Percentiles rank a stretch among this genome's conserved stretches.
phyloP scores from a whole-genome alignment of 2,888 invertebrate genomes.

The Thereva unica region DNA sequence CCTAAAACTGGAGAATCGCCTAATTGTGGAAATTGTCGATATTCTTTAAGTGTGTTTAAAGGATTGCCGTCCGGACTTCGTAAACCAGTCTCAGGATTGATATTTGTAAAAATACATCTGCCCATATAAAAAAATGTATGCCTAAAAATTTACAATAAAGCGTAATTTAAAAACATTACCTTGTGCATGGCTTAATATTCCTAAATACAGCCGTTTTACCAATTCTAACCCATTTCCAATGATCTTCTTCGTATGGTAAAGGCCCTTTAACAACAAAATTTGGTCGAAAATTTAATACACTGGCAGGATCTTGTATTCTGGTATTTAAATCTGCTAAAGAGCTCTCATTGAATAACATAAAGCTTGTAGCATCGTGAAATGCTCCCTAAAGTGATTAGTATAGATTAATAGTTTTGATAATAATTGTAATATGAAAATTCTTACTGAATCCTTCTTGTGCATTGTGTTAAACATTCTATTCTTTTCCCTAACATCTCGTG shows the following conservation, averaged over 20 bases:
- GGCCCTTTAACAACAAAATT: slow-evolving; percentile 69
- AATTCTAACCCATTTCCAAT: slow-evolving; percentile 70
- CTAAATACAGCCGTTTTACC: slow-evolving; percentile 66
- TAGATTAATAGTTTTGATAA: slow-evolving; percentile 1
- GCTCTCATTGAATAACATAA: slow-evolving; percentile 66
- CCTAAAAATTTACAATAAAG: slow-evolving; percentile 7
- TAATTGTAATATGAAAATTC: neutral
- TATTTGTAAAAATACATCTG: slow-evolving; percentile 70
- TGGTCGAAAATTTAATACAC: slow-evolving; percentile 65
- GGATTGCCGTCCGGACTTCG: slow-evolving; percentile 66
- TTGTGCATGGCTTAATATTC: slow-evolving; percentile 67
- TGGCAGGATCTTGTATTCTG: slow-evolving; percentile 61
- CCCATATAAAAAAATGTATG: neutral
- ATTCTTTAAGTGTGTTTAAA: slow-evolving; percentile 65
- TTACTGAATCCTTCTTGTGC: slow-evolving; percentile 43
- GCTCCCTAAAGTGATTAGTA: slow-evolving; percentile 61
- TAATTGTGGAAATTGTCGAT: slow-evolving; percentile 56
- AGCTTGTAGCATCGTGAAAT: slow-evolving; percentile 68
- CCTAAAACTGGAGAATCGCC: slow-evolving; percentile 60
- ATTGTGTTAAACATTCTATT: slow-evolving; percentile 50
- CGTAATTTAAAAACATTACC: slow-evolving; percentile 37
- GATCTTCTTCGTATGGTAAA: slow-evolving; percentile 65
- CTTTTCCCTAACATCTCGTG: slow-evolving; percentile 50
- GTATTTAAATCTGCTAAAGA: slow-evolving; percentile 68
- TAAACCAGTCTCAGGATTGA: slow-evolving; percentile 69